phyloP scores from a whole-genome alignment of 2,888 invertebrate genomes.

The Leptura quadrifasciata region DNA sequence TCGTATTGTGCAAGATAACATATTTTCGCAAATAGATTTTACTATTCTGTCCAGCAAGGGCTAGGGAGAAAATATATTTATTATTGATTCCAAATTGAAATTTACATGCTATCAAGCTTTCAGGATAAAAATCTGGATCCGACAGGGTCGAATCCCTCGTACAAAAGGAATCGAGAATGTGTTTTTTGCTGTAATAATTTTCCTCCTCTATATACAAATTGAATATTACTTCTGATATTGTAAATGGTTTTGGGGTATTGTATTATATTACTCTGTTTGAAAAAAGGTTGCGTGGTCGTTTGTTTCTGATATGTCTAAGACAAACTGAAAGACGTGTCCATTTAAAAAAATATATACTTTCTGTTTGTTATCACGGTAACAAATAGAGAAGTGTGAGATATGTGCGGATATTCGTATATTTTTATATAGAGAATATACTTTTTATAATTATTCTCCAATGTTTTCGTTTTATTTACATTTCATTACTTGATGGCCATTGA shows the following conservation, averaged over 20 bases:
- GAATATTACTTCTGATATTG: conserved; percentile 11
- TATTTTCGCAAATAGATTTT: background rate
- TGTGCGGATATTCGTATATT: too few relatives aligned
- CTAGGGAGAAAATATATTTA: conserved; percentile 13
- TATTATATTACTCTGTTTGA: background rate
- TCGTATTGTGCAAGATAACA: background rate
- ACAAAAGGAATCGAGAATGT: background rate
- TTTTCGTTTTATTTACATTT: too few relatives aligned
- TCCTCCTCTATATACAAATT: background rate
- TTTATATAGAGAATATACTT: too few relatives aligned
- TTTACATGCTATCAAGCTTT: conserved; percentile 12
- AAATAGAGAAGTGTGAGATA: too few relatives aligned
- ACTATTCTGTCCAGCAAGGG: conserved; percentile 18
- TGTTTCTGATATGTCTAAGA: background rate
- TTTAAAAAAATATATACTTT: too few relatives aligned
- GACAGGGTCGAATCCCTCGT: conserved; percentile 8
- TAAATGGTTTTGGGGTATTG: conserved; percentile 10
- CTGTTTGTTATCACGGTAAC: too few relatives aligned
- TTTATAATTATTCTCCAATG: too few relatives aligned
- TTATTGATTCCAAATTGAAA: conserved; percentile 28
- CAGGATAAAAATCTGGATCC: conserved; percentile 12
- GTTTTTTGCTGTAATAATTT: conserved; percentile 24
- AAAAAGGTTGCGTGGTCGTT: background rate
- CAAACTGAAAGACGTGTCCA: background rate
- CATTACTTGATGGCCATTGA: too few relatives aligned